Percentiles rank a stretch among this genome's conserved stretches.
Conservation (phyloP, 2,888 invertebrate genomes). For the Unio pictorum region DNA sequence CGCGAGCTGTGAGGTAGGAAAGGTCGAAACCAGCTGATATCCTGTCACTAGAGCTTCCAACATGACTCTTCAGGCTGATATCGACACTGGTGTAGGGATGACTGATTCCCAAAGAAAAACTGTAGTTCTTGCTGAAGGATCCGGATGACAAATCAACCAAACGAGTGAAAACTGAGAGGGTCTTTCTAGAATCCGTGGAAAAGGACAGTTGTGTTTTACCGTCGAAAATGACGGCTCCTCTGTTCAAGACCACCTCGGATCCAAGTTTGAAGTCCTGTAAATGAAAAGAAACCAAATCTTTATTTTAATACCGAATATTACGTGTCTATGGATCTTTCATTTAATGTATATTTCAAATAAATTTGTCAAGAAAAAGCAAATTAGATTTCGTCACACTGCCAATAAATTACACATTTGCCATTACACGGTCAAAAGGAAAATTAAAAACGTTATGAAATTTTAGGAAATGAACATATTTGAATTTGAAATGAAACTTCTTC, state of each 20-base stretch:
- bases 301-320: not conserved
- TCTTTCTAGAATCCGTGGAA: slow-evolving; percentile 47
- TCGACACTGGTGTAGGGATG: slow-evolving; percentile 57
- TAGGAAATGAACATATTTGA: no score
- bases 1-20: slow-evolving; percentile 45
- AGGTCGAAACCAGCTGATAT: slow-evolving; percentile 37
- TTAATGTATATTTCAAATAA: no score
- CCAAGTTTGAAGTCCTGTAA: slow-evolving; percentile 43
- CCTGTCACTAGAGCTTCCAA: slow-evolving; percentile 35
- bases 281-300: not conserved
- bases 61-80: slow-evolving; percentile 40
- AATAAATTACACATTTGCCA: no score
- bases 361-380: not conserved
- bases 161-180: slow-evolving; percentile 36
- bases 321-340: no score
- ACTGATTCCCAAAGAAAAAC: slow-evolving; percentile 38
- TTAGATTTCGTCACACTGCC: not conserved
- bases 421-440: no score
- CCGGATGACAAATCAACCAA: slow-evolving; percentile 41
- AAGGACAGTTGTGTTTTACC: slow-evolving; percentile 48
- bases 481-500: not conserved
- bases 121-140: slow-evolving; percentile 44
- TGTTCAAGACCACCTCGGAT: slow-evolving; percentile 42
- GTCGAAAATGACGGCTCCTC: slow-evolving; percentile 43
- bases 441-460: no score